These are phyloP conservation scores for Drosophila rellima DNA, from an alignment of 2,888 invertebrate species.

Conservation along the genomic window DNA sequence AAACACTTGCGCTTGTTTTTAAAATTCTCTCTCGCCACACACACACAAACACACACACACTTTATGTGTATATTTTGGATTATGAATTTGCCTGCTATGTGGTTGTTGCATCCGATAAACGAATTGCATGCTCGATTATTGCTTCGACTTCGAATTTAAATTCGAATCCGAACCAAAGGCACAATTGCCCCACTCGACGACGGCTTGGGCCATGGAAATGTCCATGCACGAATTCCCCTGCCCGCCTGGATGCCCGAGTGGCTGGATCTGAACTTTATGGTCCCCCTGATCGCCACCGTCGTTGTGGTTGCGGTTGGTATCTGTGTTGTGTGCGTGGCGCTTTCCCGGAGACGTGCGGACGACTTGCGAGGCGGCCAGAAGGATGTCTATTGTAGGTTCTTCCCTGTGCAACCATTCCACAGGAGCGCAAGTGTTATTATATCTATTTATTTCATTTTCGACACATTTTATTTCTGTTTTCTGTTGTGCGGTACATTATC, in stretches of 20 bases:
- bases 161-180: conserved; percentile 86
- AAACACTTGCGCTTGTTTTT: conserved; percentile 35
- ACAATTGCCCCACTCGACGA: conserved; percentile 92
- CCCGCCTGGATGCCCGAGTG: conserved; percentile 93
- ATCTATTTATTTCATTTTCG: conserved; percentile 25
- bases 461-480: conserved; percentile 69
- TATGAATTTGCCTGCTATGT: conserved; percentile 58
- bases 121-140: conserved; percentile 48
- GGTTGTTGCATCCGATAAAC: conserved; percentile 62
- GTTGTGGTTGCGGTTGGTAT: conserved; percentile 96
- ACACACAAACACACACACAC: conserved; percentile 18
- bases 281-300: conserved; percentile 95
- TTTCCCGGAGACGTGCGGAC: conserved; percentile 92
- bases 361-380: conserved; percentile 93
- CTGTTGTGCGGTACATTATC: conserved; percentile 3
- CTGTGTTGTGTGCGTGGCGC: conserved; percentile 95
- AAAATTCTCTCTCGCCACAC: conserved; percentile 15
- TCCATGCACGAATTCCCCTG: conserved; percentile 86
- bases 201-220: conserved; percentile 86
- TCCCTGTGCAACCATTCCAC: conserved; percentile 10
- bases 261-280: conserved; percentile 95
- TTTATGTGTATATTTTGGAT: conserved; percentile 22
- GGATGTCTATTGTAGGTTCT: conserved; percentile 91
- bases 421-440: conserved; percentile 13
- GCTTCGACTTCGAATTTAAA: conserved; percentile 10